Base-by-base conservation (phyloP, 2,888 invertebrate genomes). In the Sclerodermus sp. region DNA sequence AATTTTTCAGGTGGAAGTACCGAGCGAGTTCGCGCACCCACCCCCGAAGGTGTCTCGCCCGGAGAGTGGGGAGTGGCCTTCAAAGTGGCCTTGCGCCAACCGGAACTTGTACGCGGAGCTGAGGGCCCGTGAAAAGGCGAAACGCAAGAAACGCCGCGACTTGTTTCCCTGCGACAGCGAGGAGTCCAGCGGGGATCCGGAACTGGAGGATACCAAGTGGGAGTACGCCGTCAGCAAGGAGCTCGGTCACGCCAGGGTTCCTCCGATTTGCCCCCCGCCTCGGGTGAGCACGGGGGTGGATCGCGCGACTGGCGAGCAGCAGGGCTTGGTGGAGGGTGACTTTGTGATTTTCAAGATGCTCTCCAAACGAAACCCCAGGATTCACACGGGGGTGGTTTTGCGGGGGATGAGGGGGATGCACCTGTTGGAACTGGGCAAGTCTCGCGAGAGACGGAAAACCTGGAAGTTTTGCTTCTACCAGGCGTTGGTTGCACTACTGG, bases 391-490 rank as follows among this genome's bases (percentile, higher is more conserved):
- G 15, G 69, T 68, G 2, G 67, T 68, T 31, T 60, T 76, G 13
- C 63, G 64, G 1, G 76, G 76, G 0, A n/a, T 65, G 43, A 64
- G 59, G 45, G 76, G 76, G 1, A 76, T 76, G 76, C 70, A 69
- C 51, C 48, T 74, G 36, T 45, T 47, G 8, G 76, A 76, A 49
- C 49, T 76, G 39, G 51, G 49, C 0, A 39, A 49, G 3, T 29
- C 45, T 16, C 64, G 76, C 15, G 44, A 34, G n/a, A 67, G 70
- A 2, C 42, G 18, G 45, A 69, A 64, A 10, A 70, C 74, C n/a
- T 76, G 76, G 76, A 76, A 76, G 46, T 76, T 76, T 47, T 74
- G 74, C 37, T 67, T 74, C 42, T 74, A 68, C 52, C 74, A 72
- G 32, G 73, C 70, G 1, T 32, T 74, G 13, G 63, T 74, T 4